Evolutionary conservation across 2,888 invertebrate genomes (phyloP), one percentile per base, ranked within the genome.

Genomic region (Mantis religiosa): DNA sequence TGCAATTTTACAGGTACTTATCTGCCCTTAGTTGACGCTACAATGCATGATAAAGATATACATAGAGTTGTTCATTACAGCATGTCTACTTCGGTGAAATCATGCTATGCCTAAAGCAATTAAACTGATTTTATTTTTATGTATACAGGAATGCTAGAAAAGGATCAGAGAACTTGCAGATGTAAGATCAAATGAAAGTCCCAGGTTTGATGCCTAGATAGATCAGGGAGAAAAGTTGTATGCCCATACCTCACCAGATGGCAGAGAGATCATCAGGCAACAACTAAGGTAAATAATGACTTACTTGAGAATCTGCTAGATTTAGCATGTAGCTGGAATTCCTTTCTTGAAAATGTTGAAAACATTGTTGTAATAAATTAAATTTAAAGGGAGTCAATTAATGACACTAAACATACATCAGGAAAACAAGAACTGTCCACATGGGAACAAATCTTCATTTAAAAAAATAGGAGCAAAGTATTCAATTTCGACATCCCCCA

Each of bases 171-270:
- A 97, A 91, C 94, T 98, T 89, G 95, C 96, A 25, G 98, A 98
- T 91, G 95, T 95, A 9, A 95, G 97, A 91, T 97, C 97, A 30
- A 96, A 96, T 91, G 97, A 97, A 92, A 96, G 96, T 82, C 95
- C 96, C 0, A 95, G 95, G 82, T 97, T 98, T 92, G 98, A 98
- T 92, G 95, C 96, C 85, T 95, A 98, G 8, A 95, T 98, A 20
- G 98, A 98, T 91, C 95, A 97, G 71, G 98, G 98, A 2, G 99
- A 99, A 93, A 98, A 97, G 92, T 93, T 99, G 0, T 99, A 98
- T 92, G 96, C 97, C 0, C 98, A 98, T 92, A 99, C 99, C 0
- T 98, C 98, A 87, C 98, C 98, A 0, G 98, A 99, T 92, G 99
- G 99, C 3, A 95, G 99, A 91, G 99, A 99, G 94, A 96, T 97